phyloP scores from a whole-genome alignment of 2,797 vertebrate species.

The Oreochromis grahami region DNA sequence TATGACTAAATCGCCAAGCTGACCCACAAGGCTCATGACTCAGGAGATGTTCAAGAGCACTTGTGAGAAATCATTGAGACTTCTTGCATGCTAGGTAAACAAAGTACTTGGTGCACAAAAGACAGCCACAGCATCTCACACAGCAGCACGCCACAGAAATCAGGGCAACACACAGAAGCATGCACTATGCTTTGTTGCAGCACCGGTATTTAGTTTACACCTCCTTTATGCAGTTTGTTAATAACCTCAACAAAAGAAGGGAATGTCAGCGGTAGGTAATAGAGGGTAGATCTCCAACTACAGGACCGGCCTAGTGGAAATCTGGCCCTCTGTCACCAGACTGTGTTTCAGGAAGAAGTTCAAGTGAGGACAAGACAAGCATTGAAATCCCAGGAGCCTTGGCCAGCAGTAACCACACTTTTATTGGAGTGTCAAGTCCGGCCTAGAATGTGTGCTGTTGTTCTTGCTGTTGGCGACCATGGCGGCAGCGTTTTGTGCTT shows the following conservation, averaged over 20 bases:
- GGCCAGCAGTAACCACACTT: slow-evolving; percentile 72
- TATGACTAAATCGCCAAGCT: slow-evolving; percentile 13
- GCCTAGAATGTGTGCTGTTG: slow-evolving; percentile 54
- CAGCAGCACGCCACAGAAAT: slow-evolving; percentile 34
- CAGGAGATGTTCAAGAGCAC: not conserved
- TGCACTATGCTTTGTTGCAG: slow-evolving; percentile 51
- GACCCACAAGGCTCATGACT: slow-evolving; percentile 3
- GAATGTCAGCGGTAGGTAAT: slow-evolving; percentile 65
- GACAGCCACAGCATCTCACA: slow-evolving; percentile 27
- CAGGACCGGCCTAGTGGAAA: slow-evolving; percentile 55
- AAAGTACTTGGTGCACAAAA: slow-evolving; percentile 24
- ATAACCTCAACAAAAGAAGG: slow-evolving; percentile 60
- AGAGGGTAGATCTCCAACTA: slow-evolving; percentile 45
- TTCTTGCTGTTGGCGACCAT: slow-evolving; percentile 26
- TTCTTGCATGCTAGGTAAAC: slow-evolving; percentile 30
- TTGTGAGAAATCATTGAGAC: slow-evolving; percentile 3
- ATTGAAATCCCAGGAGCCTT: slow-evolving; percentile 65
- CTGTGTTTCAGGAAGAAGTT: slow-evolving; percentile 71
- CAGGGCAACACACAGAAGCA: slow-evolving; percentile 42
- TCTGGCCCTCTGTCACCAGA: slow-evolving; percentile 61
- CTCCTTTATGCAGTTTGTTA: slow-evolving; percentile 56
- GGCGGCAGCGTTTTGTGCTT: not conserved
- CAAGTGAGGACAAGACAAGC: slow-evolving; percentile 74
- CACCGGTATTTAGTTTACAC: slow-evolving; percentile 56
- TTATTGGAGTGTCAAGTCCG: slow-evolving; percentile 71